Evolutionary conservation across 2,113 vertebrate genomes (phyloP).

Genomic region (Cariama cristata): DNA sequence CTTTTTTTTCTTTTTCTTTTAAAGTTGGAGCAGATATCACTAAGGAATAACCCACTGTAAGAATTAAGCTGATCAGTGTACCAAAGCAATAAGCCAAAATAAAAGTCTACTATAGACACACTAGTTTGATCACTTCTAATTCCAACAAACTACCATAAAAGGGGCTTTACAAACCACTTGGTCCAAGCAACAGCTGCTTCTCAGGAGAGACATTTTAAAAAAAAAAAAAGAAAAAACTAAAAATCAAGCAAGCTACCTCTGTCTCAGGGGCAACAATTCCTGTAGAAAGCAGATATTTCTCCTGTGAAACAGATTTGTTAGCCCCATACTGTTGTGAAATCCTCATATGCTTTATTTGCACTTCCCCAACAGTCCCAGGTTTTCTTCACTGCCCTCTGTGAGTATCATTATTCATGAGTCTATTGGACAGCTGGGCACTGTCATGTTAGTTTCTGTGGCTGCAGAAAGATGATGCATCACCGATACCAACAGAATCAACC

Average conservation of each 20-base stretch:
- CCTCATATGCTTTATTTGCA: neutral
- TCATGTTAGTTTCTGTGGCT: neutral
- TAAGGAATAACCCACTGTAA: neutral
- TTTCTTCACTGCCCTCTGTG: neutral
- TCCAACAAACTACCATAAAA: neutral
- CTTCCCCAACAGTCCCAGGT: neutral
- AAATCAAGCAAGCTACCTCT: neutral
- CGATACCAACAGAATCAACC: neutral
- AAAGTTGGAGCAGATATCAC: neutral
- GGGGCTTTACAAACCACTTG: neutral
- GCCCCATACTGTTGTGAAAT: neutral
- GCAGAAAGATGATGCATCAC: neutral
- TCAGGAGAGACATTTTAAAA: neutral
- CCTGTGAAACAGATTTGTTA: constrained; percentile 22
- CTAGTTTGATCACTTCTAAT: neutral
- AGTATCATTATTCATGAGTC: neutral
- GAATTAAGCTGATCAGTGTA: neutral
- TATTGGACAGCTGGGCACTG: neutral
- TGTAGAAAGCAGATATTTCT: constrained; percentile 42
- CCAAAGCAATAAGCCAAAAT: neutral
- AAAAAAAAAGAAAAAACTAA: neutral
- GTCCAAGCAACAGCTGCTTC: constrained; percentile 15
- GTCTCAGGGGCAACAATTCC: constrained; percentile 11
- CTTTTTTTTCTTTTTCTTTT: neutral
- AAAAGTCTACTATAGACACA: neutral